Evolutionary conservation across 2,888 invertebrate genomes (phyloP), one percentile per base, ranked within the genome.

Genomic region (Caenorhabditis becei): DNA sequence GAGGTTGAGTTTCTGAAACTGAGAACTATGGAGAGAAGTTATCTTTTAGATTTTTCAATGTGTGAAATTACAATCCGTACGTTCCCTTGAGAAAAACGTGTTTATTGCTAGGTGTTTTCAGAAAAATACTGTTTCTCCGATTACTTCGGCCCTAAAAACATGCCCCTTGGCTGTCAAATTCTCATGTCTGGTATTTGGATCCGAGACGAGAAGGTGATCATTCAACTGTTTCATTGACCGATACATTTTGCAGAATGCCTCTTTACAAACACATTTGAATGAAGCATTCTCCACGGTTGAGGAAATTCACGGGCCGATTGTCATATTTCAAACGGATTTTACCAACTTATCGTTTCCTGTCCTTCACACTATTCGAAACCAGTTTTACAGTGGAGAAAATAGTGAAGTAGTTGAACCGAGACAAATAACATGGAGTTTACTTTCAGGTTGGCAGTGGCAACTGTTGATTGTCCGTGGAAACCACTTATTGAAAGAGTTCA

Each of bases 311-410:
- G 77, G 71, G 2, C 77, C 77, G 16, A 78, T 78, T 78, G 77
- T 78, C 4, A 71, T 78, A 69, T 71, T 63, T 54, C 70, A 41
- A 62, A 63, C 70, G 56, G 72, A 77, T 69, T 82, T 53, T 23
- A 74, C 82, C 70, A 84, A 67, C 71, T 80, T 69, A 77, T 84
- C 74, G 41, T 84, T 71, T 66, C 74, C 77, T 5, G 20, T 35
- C 2, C 65, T 71, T 18, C 70, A 70, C 20, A 78, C 70, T 1
- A 71, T 78, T 41, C 49, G 65, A 8, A 78, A 63, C 53, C 77
- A 78, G 58, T 78, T 56, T 26, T 66, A 59, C 44, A 61, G 71
- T n/a, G 56, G 65, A 14, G 59, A 66, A 20, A 54, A 78, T 18
- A 61, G 71, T 71, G 58, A 41, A n/a, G 16, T 0, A 16, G 0